Base-by-base conservation (phyloP, 2,797 vertebrate genomes). In the Diglossa cyanea region DNA sequence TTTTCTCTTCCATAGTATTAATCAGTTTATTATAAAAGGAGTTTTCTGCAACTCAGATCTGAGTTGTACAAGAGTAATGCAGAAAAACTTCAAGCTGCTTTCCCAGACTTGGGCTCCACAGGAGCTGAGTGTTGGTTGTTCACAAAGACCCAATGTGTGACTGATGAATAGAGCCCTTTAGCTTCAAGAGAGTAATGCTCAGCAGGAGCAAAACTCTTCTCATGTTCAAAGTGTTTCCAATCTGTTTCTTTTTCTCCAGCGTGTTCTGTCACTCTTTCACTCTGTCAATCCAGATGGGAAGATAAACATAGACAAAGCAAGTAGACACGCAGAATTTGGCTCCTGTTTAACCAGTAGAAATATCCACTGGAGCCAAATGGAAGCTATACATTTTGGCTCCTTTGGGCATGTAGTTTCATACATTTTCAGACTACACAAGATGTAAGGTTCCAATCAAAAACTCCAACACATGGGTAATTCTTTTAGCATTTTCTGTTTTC, bases 41-140 rank as follows among this genome's bases (percentile, higher is more conserved):
- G 35, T 39, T 37, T 11, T 37, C 37, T 37, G 37, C 37, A 37
- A 37, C 39, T 72, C 44, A 54, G 33, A 48, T 72, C 31, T 75
- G 61, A 80, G 24, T 35, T 94, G 35, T 63, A 81, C 23, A 50
- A 60, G 25, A 88, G 9, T 33, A 85, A 79, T 35, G 25, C 25
- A 63, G 16, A 61, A 87, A 93, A 94, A 58, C 85, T 85, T 83
- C n/a, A 87, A 82, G 30, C 35, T 86, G 31, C 87, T 93, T 82
- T 25, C 47, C 26, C 40, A 93, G 62, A 75, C 33, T 57, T 88
- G 61, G 31, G 19, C 50, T 92, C 45, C 44, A 28, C 7, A 2
- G 68, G 72, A 94, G 4, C 3, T 57, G 31, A 61, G 9, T 33
- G 48, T 76, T 81, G 60, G 33, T 71, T 79, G 31, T 42, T 84